Conservation (phyloP, 2,888 invertebrate genomes). For the Hecatera dysodea region DNA sequence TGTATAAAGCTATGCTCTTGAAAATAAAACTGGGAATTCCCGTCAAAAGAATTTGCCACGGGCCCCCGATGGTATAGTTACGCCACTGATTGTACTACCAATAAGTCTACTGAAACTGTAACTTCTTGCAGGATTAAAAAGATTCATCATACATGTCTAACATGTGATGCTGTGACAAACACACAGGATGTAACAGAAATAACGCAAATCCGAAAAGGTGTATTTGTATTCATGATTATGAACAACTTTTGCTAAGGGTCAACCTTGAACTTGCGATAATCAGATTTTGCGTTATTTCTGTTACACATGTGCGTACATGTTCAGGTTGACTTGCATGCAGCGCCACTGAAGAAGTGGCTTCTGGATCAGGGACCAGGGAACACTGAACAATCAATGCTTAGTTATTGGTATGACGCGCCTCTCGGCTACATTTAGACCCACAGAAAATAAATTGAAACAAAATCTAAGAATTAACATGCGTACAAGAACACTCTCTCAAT, state of each 20-base stretch:
- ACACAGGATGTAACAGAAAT: no score
- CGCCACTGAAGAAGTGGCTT: neutral
- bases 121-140: neutral
- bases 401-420: neutral
- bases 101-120: neutral
- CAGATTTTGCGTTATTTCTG: no score
- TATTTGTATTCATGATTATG: no score
- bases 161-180: neutral
- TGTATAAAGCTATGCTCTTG: no score
- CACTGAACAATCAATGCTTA: neutral
- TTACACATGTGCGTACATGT: neutral
- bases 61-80: no score
- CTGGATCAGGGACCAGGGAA: neutral
- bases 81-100: neutral
- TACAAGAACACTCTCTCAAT: slow-evolving; percentile 2
- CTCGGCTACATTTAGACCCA: neutral
- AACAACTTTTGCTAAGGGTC: no score
- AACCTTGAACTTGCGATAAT: no score
- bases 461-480: neutral
- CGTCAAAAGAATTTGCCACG: no score
- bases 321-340: neutral
- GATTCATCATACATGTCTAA: slow-evolving; percentile 5
- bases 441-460: neutral
- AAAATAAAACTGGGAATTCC: no score
- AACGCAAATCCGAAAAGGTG: neutral